Base-by-base conservation (phyloP, 2,888 invertebrate genomes). In the Thysanoteuthis rhombus region DNA sequence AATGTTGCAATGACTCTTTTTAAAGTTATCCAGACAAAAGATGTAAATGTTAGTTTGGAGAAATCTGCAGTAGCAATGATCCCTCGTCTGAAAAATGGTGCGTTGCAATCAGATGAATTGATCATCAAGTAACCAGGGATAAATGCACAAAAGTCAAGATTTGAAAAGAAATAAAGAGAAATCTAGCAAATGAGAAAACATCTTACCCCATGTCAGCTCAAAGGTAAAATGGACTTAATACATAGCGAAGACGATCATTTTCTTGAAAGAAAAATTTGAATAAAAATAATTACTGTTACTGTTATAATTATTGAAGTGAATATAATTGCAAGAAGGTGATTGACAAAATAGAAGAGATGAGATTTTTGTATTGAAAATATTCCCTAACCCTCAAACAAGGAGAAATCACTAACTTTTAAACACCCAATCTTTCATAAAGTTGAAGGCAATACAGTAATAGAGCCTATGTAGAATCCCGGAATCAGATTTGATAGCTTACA, bases 141-240 rank as follows among this genome's bases (percentile, higher is more conserved):
- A 38, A 42, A 92, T 36, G 28, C n/a, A n/a, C 75, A 75, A 8
- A 75, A 75, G 75, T n/a, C 8, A 75, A 75, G 47, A 47, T 22
- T 47, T 16, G 19, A 22, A 47, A 52, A 52, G 52, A 52, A 52
- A 52, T 52, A 6, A n/a, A 52, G 52, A n/a, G 47, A 93, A 47
- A 45, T 45, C 93, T 32, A 10, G 38, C 36, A 93, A 93, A 93
- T 93, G 93, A 38, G 36, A 38, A 52, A 93, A 45, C 52, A 93
- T 93, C 42, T 58, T 58, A 52, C 52, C 52, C 39, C n/a, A 52
- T 12, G 8, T 36, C 36, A 93, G 39, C 28, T 93, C 75, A 36
- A 47, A 91, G 90, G 92, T 75, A 36, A 45, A 92, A 92, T 92
- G 91, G 91, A 92, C 91, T 92, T 40, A 92, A 45, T n/a, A 92